These are phyloP conservation scores for Chlorodrepanis virens DNA, from an alignment of 2,113 vertebrate species.

Conservation along the genomic window DNA sequence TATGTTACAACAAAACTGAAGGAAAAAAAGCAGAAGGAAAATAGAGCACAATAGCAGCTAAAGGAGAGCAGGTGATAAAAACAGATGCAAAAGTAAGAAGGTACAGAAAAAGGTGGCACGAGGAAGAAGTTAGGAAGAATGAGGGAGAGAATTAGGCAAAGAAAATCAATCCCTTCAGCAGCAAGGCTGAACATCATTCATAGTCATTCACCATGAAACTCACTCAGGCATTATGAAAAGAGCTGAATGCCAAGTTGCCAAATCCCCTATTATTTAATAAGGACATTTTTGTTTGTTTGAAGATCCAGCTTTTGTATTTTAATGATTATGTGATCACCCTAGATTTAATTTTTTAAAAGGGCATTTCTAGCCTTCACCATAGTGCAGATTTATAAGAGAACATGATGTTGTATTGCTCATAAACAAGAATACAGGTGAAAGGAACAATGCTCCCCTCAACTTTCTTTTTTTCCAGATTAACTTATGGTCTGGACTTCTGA, in stretches of 20 bases:
- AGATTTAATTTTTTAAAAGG: not conserved
- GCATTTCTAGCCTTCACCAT: not conserved
- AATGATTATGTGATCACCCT: slow-evolving; percentile 15
- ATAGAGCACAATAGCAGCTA: not conserved
- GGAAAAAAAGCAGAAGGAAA: not conserved
- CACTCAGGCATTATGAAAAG: not conserved
- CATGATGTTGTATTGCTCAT: not conserved
- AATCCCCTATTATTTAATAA: slow-evolving; percentile 39
- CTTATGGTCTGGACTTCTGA: not conserved
- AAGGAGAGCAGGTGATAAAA: not conserved
- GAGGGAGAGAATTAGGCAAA: not conserved
- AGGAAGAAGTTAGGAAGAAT: not conserved
- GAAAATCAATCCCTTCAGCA: slow-evolving; percentile 24
- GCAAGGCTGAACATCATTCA: not conserved
- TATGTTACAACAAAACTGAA: not conserved
- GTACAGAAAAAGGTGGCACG: not conserved
- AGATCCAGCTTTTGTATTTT: slow-evolving; percentile 17
- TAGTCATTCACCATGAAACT: slow-evolving; percentile 48
- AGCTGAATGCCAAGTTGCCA: not conserved
- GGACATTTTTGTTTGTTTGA: slow-evolving; percentile 23
- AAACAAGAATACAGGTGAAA: not conserved
- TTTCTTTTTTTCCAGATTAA: not conserved
- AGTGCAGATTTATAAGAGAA: not conserved
- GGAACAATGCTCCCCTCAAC: not conserved
- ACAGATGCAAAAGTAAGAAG: not conserved